Evolutionary conservation across 2,888 invertebrate genomes (phyloP), one percentile per base, ranked within the genome.

Genomic region (Acrobeloides nanus): DNA sequence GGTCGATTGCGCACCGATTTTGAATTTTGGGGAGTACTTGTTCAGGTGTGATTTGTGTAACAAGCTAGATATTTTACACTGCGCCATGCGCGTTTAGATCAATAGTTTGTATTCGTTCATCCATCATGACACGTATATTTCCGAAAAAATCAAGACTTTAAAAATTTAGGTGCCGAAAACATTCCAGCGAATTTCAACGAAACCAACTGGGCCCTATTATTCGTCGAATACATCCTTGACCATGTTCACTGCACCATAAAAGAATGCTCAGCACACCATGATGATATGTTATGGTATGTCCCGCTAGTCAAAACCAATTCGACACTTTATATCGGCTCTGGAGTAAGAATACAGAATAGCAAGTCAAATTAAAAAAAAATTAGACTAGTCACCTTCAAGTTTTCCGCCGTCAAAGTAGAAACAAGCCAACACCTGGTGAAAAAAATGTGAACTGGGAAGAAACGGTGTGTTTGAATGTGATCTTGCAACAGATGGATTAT

Each of bases 391-490:
- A 87, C 77, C 86, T 95, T 61, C 92, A 95, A 79, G 95, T 95
- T 59, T 93, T 89, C 79, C 84, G 95, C 58, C 88, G 90, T 78
- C 90, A 92, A 78, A 92, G 92, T 72, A 85, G 89, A 74, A 90
- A 92, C 77, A 80, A 93, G 72, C 95, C 95, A 42, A 50, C 61
- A 3, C 86, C 92, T 71, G 89, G 89, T 52, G 92, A 95, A 79
- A 86, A 87, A 34, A 87, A 87, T 74, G 85, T 93, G 68, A 92
- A 95, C 78, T 97, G 95, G 95, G 93, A 95, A 78, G 95, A 97
- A 80, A 95, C 93, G 48, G 90, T 95, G 58, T 95, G 93, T 79
- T 81, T 95, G 62, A 95, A 95, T 80, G 82, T 95, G 31, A 80
- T 95, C 68, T 86, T 97, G 75, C 95, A 97, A 78, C 93, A 95